These are phyloP conservation scores for Cydia fagiglandana DNA, from an alignment of 1,140 invertebrate genomes.

Conservation along the genomic window DNA sequence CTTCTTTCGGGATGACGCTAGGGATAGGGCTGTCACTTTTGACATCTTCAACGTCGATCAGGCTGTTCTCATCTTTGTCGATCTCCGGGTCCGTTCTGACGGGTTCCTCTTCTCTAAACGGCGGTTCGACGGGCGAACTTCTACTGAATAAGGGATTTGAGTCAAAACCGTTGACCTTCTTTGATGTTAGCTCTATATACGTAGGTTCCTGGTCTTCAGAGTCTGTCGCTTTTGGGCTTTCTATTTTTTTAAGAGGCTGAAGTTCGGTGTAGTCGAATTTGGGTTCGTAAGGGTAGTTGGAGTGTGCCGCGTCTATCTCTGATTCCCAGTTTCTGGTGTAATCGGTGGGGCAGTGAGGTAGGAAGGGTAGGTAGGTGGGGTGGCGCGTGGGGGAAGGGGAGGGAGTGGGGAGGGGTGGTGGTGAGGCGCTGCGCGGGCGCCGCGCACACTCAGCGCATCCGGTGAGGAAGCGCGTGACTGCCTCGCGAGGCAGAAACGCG, in stretches of 20 bases:
- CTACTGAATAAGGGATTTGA: constrained; percentile 51
- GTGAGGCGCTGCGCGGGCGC: constrained; percentile 88
- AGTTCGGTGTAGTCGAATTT: constrained; percentile 71
- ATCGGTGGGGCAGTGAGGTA: constrained; percentile 69
- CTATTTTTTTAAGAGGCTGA: constrained; percentile 68
- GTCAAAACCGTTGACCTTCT: constrained; percentile 63
- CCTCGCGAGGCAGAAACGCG: constrained; percentile 95
- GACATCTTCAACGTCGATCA: constrained; percentile 72
- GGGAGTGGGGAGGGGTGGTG: constrained; percentile 78
- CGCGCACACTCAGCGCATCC: constrained; percentile 96
- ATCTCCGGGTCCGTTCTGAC: constrained; percentile 68
- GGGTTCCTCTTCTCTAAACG: constrained; percentile 67
- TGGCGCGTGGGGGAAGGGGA: constrained; percentile 80
- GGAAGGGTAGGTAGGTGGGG: constrained; percentile 65
- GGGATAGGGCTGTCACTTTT: constrained; percentile 59
- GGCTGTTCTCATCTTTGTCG: constrained; percentile 70
- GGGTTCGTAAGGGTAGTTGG: constrained; percentile 66
- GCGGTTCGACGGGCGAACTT: constrained; percentile 59
- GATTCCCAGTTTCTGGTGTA: constrained; percentile 77
- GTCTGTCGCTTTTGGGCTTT: constrained; percentile 62
- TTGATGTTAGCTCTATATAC: constrained; percentile 71
- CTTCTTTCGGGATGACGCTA: constrained; percentile 39
- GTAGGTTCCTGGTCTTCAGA: constrained; percentile 67
- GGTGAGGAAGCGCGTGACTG: constrained; percentile 95
- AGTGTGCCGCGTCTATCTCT: constrained; percentile 75